phyloP scores from a whole-genome alignment of 2,113 vertebrate species.

The Antigone vipio region DNA sequence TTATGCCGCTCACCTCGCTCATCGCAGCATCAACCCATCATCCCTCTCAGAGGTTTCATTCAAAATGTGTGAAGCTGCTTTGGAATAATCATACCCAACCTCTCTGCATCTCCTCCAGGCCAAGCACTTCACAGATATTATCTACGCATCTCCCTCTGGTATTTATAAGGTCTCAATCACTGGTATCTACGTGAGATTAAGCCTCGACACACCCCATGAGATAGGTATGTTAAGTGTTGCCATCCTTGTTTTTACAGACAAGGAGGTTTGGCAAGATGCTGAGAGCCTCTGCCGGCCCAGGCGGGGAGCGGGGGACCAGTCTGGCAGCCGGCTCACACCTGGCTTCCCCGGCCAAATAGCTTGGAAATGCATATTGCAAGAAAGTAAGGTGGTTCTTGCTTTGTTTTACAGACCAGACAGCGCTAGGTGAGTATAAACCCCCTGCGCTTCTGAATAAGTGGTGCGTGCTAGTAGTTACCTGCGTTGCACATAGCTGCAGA shows the following conservation, averaged over 20 bases:
- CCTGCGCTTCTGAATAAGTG: not conserved
- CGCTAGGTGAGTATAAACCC: not conserved
- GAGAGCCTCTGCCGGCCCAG: not conserved
- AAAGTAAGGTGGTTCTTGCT: not conserved
- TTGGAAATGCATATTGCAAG: not conserved
- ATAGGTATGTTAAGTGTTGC: constrained; percentile 62
- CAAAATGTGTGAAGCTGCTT: constrained; percentile 39
- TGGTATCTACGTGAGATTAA: constrained; percentile 57
- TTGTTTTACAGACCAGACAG: not conserved
- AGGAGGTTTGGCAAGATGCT: constrained; percentile 31
- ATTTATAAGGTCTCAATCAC: constrained; percentile 46
- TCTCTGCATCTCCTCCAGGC: constrained; percentile 36
- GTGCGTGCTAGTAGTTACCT: not conserved
- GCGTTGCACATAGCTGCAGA: not conserved
- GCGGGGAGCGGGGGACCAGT: not conserved
- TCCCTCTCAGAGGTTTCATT: not conserved
- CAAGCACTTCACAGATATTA: constrained; percentile 52
- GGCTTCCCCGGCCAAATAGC: not conserved
- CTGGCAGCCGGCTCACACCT: not conserved
- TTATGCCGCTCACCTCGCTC: not conserved
- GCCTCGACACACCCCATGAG: constrained; percentile 41
- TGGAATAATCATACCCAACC: not conserved
- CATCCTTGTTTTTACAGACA: constrained; percentile 49
- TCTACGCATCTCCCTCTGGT: constrained; percentile 46
- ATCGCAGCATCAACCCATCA: not conserved